Base-by-base conservation (phyloP, 2,113 vertebrate genomes). In the Dryoscopus gambensis region DNA sequence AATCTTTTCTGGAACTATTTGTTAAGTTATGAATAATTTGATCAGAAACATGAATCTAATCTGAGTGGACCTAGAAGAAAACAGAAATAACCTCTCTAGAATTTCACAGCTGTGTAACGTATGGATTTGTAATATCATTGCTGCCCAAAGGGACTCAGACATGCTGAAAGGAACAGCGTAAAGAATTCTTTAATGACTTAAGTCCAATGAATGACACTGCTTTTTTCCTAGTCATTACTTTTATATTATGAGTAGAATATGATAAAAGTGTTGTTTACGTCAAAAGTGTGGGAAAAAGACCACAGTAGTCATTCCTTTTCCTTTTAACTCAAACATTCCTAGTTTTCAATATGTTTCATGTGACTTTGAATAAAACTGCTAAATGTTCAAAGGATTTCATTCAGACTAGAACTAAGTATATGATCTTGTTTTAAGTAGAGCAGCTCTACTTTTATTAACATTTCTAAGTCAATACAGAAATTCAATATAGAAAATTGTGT, bases 301-400 rank as follows among this genome's bases (percentile, higher is more conserved):
- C 9, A 64, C 90, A 89, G 30, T 13, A 68, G 9, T 75, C 7
- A 24, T 7, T 64, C 25, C 4, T 82, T 17, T 80, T 91, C 70
- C n/a, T 87, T 81, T 86, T 35, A 65, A 78, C 6, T 88, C 63
- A 59, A 74, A 40, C 9, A 67, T 71, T 82, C n/a, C 3, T 67
- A 20, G 16, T 69, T 73, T 89, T 60, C 47, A 57, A 23, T 55
- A 39, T 68, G 31, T 77, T 95, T 88, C 71, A 88, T 78, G 50
- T 94, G 88, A 94, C 86, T 93, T 65, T 14, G 37, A 68, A 95
- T 74, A 57, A 94, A 93, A 87, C 33, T 56, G 39, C 65, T 39
- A 81, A 76, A 67, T 63, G 23, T 86, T 93, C 60, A 93, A 91
- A 95, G 44, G 25, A 57, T 68, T 74, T 91, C 78, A 44, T 90